Evolutionary conservation across 2,797 vertebrate genomes (phyloP), one percentile per base, ranked within the genome.

Genomic region (Xenops minutus): DNA sequence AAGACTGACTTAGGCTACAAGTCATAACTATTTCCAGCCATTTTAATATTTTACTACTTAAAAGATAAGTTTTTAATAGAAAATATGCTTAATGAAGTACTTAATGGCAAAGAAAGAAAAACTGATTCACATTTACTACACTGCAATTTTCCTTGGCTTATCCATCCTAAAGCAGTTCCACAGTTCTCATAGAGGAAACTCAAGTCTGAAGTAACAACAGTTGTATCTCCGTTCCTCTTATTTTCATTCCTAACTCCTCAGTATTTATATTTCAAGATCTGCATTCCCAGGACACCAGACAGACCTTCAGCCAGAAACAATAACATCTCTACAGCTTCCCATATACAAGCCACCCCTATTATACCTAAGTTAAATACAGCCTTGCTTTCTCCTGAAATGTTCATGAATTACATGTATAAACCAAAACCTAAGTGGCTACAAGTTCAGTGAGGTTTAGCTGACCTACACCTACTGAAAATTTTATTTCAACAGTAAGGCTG

Each of bases 211-310:
- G 7, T 10, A 71, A 71, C 6, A 66, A 20, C 1, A 23, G 34
- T 18, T 84, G 52, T 54, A 86, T 49, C 74, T 78, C 39, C 49
- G 12, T 49, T 93, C 44, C 56, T 83, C n/a, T 71, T 83, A 84
- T 14, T 74, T 68, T 85, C 43, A 49, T 68, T 71, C 75, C 23
- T 2, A 59, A 21, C 51, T 73, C 20, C 51, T 86, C 62, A 68
- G 16, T 18, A 55, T 32, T 72, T 66, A 7, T 32, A 32, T 62
- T 83, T 61, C 24, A 71, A 46, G 21, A 83, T 16, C 20, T 20
- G 4, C 63, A 32, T 32, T 79, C 48, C 32, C n/a, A 88, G 32
- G 36, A 88, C 41, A 74, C 6, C 37, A 69, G 32, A 37, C 16
- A 81, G 49, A 64, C 7, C 37, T 72, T 72, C 24, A 88, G 9